Evolutionary conservation across 2,113 vertebrate genomes (phyloP).

Genomic region (Misgurnus anguillicaudatus): DNA sequence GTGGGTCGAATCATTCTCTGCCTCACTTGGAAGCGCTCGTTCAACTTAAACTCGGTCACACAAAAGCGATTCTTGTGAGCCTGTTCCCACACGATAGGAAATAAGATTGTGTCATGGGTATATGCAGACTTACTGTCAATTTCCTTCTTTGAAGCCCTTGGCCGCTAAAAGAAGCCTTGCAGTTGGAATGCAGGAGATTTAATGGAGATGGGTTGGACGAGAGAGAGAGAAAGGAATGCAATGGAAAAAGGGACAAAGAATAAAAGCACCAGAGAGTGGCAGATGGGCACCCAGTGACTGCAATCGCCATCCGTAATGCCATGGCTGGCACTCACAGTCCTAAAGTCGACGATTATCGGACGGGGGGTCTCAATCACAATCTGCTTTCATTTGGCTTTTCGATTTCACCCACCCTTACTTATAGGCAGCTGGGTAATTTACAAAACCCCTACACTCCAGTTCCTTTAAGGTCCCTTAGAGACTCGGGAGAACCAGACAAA

Average conservation of each 20-base stretch:
- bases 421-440: conserved; percentile 59
- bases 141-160: conserved; percentile 45
- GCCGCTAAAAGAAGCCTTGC: conserved; percentile 57
- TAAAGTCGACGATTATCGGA: conserved; percentile 58
- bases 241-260: conserved; percentile 56
- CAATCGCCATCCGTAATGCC: conserved; percentile 60
- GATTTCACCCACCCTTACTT: conserved; percentile 8
- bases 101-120: conserved; percentile 58
- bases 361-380: conserved; percentile 44
- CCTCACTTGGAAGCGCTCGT: conserved; percentile 45
- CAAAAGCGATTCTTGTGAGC: conserved; percentile 19
- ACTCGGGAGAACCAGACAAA: conserved; percentile 50
- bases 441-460: conserved; percentile 45
- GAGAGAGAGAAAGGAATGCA: conserved; percentile 57
- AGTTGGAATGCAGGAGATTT: conserved; percentile 59
- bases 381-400: conserved; percentile 47
- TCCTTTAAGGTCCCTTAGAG: conserved; percentile 52
- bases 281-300: conserved; percentile 64
- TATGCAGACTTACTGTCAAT: conserved; percentile 53
- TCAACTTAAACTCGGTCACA: conserved; percentile 36
- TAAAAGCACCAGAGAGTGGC: conserved; percentile 50
- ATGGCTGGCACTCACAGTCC: conserved; percentile 63
- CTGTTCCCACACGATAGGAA: conserved; percentile 54
- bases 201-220: conserved; percentile 68
- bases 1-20: conserved; percentile 9